Evolutionary conservation across 2,113 vertebrate species (phyloP), one percentile per base, ranked within the genome.

Genomic region (Myocastor coypus): DNA sequence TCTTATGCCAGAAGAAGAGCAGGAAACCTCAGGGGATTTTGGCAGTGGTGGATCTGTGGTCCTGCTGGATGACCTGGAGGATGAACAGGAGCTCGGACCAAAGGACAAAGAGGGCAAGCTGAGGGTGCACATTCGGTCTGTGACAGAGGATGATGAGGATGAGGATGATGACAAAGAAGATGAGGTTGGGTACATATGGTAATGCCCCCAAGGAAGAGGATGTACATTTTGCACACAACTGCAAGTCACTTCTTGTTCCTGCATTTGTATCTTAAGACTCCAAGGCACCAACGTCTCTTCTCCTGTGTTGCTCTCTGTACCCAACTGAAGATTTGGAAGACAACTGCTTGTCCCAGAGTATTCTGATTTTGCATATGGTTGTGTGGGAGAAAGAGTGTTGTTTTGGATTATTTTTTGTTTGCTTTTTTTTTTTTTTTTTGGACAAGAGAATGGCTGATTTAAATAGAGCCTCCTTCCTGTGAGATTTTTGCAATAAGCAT

Each of bases 21-120:
- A 99, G 98, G 99, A 99, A 98, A 99, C 99, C 55, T 99, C 99
- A 13, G 99, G 99, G 61, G 99, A 99, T 96, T 99, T 99, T 40
- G 99, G 99, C 98, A 99, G 99, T 7, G 99, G 99, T 2, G 98
- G 98, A 28, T 98, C 99, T 0, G 99, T 99, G 97, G 98, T 99
- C 71, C 98, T 99, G 95, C 97, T 99, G 32, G 99, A 99, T 87
- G 99, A 99, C 97, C 99, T 99, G 92, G 99, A 99, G 95, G 99
- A 99, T 7, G 99, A 99, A 78, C 98, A 98, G 93, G 98, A 98
- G 97, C 98, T 97, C 97, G 98, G 94, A 37, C 98, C 97, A 88
- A 98, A 98, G 97, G 99, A 99, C 98, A 99, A 98, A 98, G 98
- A 98, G 92, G 98, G 99, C 46, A 98, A 99, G 98, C 98, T 98